Percentiles rank a stretch among this genome's conserved stretches.
These are phyloP conservation scores for Galerucella nymphaeae DNA, from an alignment of 2,888 invertebrate genomes.

Conservation along the genomic window DNA sequence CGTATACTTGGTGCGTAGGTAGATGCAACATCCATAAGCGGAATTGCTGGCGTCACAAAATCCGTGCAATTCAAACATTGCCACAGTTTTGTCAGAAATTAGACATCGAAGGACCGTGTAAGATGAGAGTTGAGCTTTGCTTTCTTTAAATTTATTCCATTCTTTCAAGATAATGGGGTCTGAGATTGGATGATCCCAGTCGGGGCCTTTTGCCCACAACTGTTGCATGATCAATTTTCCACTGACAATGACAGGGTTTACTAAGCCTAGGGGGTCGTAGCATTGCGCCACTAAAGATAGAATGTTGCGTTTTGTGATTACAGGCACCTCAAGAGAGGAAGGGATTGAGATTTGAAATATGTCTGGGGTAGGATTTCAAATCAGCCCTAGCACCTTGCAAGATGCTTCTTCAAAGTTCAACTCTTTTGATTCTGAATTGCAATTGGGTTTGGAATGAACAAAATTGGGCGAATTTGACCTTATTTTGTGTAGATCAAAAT, in stretches of 20 bases:
- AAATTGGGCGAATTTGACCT: slow-evolving; percentile 5
- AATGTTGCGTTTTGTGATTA: slow-evolving; percentile 3
- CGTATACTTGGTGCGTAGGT: neutral
- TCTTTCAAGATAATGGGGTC: neutral
- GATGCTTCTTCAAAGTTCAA: neutral
- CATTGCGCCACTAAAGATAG: neutral
- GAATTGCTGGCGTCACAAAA: neutral
- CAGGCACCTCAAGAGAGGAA: slow-evolving; percentile 1
- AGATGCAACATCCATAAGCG: neutral
- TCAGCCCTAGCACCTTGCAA: slow-evolving; percentile 1
- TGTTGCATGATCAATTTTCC: slow-evolving; percentile 1
- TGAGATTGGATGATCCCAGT: slow-evolving; percentile 4
- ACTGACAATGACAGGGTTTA: slow-evolving; percentile 8
- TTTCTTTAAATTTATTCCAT: slow-evolving; percentile 5
- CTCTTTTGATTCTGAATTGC: neutral
- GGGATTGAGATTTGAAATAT: neutral
- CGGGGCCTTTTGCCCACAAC: neutral
- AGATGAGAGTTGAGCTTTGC: neutral
- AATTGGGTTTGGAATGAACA: neutral
- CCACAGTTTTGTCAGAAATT: neutral
- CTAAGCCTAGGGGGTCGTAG: slow-evolving; percentile 1
- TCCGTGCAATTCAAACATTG: neutral
- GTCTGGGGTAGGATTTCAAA: neutral
- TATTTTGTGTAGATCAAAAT: slow-evolving; percentile 3
- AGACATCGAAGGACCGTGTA: neutral